Conservation (phyloP, 2,113 vertebrate species). For the Nycticebus coucang region DNA sequence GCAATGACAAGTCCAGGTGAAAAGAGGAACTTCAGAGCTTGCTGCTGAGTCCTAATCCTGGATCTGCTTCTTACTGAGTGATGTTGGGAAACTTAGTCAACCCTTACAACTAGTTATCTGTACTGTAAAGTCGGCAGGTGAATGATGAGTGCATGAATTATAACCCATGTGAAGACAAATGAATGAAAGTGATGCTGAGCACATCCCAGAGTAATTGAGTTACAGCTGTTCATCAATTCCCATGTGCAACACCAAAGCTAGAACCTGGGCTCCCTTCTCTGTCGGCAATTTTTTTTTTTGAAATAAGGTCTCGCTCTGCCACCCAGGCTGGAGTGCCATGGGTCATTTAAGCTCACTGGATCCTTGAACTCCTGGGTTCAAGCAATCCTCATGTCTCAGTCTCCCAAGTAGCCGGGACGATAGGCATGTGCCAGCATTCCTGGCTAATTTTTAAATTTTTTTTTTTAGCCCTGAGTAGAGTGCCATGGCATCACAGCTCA, state of each 20-base stretch:
- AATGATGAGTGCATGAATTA: neutral
- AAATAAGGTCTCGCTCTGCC: neutral
- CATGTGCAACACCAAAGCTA: neutral
- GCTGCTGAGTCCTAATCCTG: no score
- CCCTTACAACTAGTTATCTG: neutral
- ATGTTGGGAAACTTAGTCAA: neutral
- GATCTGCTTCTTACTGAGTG: neutral
- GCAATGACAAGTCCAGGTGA: rapidly evolving
- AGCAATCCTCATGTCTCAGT: neutral
- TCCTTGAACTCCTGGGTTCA: neutral
- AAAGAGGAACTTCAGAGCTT: rapidly evolving
- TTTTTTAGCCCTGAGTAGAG: no score
- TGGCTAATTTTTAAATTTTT: neutral
- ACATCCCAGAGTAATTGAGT: neutral
- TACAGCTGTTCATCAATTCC: neutral
- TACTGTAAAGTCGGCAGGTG: neutral
- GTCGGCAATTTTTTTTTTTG: neutral
- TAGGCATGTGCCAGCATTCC: neutral
- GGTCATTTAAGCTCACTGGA: neutral
- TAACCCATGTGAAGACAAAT: neutral
- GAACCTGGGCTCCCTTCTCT: neutral
- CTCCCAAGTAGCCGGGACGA: no score
- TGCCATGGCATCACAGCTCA: no score
- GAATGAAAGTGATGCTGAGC: neutral
- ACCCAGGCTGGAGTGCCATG: neutral